Evolutionary conservation across 2,888 invertebrate genomes (phyloP), one percentile per base, ranked within the genome.

Genomic region (Cylindroiulus punctatus): DNA sequence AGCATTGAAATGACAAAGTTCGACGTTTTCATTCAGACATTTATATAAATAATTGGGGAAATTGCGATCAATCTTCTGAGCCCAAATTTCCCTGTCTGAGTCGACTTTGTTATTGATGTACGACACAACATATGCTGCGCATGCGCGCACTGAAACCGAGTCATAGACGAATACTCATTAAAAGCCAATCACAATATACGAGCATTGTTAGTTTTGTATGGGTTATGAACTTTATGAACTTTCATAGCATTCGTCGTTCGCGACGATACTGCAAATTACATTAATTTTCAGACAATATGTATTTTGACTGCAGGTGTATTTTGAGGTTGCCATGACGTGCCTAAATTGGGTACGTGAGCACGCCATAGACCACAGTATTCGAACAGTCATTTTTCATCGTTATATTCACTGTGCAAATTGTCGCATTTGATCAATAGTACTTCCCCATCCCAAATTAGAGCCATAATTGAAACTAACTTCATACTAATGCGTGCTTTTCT

Each of bases 11-110:
- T 65, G 65, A 65, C 65, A 65, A 65, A 65, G 65, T 65, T 65
- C 65, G 65, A 65, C 65, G 26, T 65, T 65, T 65, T 65, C 65
- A 65, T 65, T 65, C 65, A 65, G 65, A 65, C 65, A 65, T 65
- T 65, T 65, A 65, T 26, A 65, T 65, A 65, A 65, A 65, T 65
- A 65, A 65, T 65, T 65, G 65, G 65, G n/a, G 65, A 26, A 65
- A 65, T 65, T 65, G 22, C 65, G 65, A 65, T 65, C 65, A 65
- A 65, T 65, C 65, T 26, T 65, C 65, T 10, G 65, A 26, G 65
- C 22, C 26, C n/a, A n/a, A 65, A 26, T 65, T 65, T 65, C 10
- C n/a, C 26, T 65, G 65, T 65, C 65, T 22, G 65, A 2, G 12
- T 26, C 65, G 65, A 65, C 65, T 65, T 65, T 65, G 65, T 65